Conservation (phyloP, 1,140 invertebrate genomes). For the Thaumetopoea pityocampa region DNA sequence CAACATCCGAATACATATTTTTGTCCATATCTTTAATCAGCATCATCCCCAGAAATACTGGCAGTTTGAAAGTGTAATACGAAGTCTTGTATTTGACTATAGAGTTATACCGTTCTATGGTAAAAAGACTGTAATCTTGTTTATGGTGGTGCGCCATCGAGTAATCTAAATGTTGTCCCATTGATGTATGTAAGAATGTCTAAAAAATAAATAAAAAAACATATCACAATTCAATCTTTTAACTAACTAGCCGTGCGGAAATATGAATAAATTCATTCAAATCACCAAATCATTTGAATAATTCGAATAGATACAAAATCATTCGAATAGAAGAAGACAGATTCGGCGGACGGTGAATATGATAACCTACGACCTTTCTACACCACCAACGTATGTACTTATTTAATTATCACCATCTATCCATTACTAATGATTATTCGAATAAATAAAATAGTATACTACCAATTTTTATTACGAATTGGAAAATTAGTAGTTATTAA, state of each 20-base stretch:
- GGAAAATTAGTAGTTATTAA: too few relatives aligned
- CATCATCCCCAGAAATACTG: conserved; percentile 87
- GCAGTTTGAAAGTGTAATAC: conserved; percentile 92
- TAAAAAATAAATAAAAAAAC: conserved; percentile 24
- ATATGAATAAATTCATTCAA: conserved; percentile 5
- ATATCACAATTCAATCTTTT: background rate
- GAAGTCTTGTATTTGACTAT: conserved; percentile 95
- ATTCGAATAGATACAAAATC: too few relatives aligned
- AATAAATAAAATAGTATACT: too few relatives aligned
- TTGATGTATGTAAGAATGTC: conserved; percentile 80
- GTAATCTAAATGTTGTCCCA: conserved; percentile 84
- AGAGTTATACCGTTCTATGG: conserved; percentile 85
- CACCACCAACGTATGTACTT: too few relatives aligned
- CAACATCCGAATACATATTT: conserved; percentile 82
- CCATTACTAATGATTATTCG: too few relatives aligned
- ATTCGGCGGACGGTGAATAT: too few relatives aligned
- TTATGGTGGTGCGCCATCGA: conserved; percentile 76
- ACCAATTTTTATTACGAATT: too few relatives aligned
- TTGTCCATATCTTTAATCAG: conserved; percentile 83
- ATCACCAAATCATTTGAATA: too few relatives aligned
- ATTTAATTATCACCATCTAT: too few relatives aligned
- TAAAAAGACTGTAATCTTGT: conserved; percentile 81
- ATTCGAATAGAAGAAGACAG: too few relatives aligned
- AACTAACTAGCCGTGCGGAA: background rate
- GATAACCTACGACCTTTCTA: too few relatives aligned